Evolutionary conservation across 1,140 invertebrate genomes (phyloP), one percentile per base, ranked within the genome.

Genomic region (Latrodectus geometricus): DNA sequence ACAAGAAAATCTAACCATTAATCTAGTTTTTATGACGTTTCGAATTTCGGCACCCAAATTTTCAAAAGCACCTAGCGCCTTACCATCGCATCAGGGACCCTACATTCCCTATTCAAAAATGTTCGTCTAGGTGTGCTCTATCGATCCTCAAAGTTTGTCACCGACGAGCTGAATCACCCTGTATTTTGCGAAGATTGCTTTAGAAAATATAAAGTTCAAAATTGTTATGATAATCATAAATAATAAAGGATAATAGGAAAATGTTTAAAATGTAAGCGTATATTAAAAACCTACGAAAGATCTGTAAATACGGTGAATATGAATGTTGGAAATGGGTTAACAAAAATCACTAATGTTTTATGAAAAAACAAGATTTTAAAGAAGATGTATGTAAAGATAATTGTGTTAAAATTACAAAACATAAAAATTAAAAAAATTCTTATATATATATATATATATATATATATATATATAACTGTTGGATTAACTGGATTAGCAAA

Each of bases 171-270:
- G n/a, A n/a, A n/a, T n/a, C n/a, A n/a, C n/a, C n/a, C n/a, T n/a
- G n/a, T 61, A 2, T 9, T 15, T 0, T 77, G 23, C 17, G n/a
- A 65, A 56, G 15, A 77, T 7, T 77, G 56, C 65, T 20, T 11
- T 77, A 15, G 23, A 17, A 15, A 0, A 3, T 77, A 65, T 77
- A 77, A 65, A 77, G 11, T 54, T n/a, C 0, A 77, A n/a, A 77
- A 49, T 17, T 77, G 56, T 66, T 77, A 35, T 65, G 8, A 48
- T 35, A 77, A 77, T 66, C 75, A 77, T 77, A 61, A 35, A 77
- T 15, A 77, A 9, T 8, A 3, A 54, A 23, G 20, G 11, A 0
- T 21, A 54, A 54, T 54, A 75, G 50, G 17, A 9, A 77, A 65
- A 65, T 65, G 56, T 35, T 49, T n/a, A 48, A 66, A 77, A 66